Base-by-base conservation (phyloP, 53 echinoderm and acorn worm genomes). In the Pentamera pediparva region DNA sequence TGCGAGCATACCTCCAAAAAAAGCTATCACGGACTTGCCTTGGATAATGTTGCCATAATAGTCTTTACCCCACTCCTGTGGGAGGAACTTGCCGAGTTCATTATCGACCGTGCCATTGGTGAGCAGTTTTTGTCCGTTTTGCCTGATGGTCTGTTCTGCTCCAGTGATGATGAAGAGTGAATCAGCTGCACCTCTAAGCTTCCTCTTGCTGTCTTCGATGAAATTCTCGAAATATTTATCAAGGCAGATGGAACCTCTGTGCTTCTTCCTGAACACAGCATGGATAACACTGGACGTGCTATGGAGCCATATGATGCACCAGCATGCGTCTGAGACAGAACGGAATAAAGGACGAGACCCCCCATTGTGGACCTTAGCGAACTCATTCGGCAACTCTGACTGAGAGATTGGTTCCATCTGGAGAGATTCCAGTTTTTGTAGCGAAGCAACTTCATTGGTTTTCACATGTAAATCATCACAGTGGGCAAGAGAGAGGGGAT, bases 311-410 rank as follows among this genome's bases (percentile, higher is more conserved):
- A 70, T 39, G 86, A 81, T 38, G 73, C 55, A 5, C 76, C 81
- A 15, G 51, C 40, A 40, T 60, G 59, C 34, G 63, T 86, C 60
- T 70, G 81, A 17, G 81, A 69, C 3, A 86, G 77, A 27, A 70
- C 29, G 28, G 86, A 76, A 60, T 86, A 77, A 20, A 81, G 33
- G 6, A 87, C 73, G n/a, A 86, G 86, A 15, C 86, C 86, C 2
- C 1, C 86, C 86, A 59, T 86, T 77, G 39, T 76, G 81, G 3
- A 83, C 71, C 50, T 35, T 35, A 0, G 32, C 72, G 30, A 51
- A 67, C 25, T 10, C n/a, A 13, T 35, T 22, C 17, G 20, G 65
- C 35, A 81, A 24, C 4, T 56, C 60, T 8, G 34, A 32, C 18
- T 82, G 65, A n/a, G 83, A 65, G 81, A 86, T 81, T 2, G 30